A percentile compares a stretch with the other conserved stretches of the same genome.
phyloP scores from a whole-genome alignment of 2,888 invertebrate genomes.

The Catocala fraxini region DNA sequence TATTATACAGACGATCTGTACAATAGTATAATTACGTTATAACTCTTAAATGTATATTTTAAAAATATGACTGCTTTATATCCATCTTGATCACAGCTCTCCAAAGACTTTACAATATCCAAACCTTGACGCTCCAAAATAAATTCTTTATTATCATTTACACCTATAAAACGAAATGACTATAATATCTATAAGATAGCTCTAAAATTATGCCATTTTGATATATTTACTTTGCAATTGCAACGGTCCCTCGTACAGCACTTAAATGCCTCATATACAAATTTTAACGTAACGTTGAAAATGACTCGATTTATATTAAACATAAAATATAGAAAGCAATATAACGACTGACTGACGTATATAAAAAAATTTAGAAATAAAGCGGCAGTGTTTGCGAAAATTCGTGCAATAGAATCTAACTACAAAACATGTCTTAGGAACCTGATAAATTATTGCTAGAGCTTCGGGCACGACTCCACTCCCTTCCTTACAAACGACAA shows the following conservation, averaged over 20 bases:
- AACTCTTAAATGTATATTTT: constrained; percentile 85
- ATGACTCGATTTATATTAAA: constrained; percentile 71
- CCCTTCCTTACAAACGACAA: constrained; percentile 69
- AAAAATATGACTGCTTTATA: constrained; percentile 88
- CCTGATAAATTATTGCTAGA: constrained; percentile 87
- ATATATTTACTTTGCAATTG: constrained; percentile 87
- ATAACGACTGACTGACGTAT: constrained; percentile 70
- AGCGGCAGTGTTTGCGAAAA: constrained; percentile 87
- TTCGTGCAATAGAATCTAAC: constrained; percentile 87
- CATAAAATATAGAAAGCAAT: constrained; percentile 76
- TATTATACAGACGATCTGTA: constrained; percentile 65
- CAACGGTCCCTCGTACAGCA: constrained; percentile 87
- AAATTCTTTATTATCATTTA: constrained; percentile 85
- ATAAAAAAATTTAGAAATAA: constrained; percentile 78
- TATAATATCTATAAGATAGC: constrained; percentile 85
- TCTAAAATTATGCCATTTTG: constrained; percentile 87
- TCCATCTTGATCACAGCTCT: constrained; percentile 87
- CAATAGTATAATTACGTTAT: constrained; percentile 80
- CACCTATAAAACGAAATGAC: constrained; percentile 87
- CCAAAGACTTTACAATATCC: constrained; percentile 86
- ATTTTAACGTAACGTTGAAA: constrained; percentile 80
- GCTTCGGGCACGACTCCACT: constrained; percentile 74
- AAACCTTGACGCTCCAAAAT: constrained; percentile 85
- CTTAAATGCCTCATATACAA: constrained; percentile 85
- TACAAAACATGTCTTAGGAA: constrained; percentile 87